Base-by-base conservation (phyloP, 2,888 invertebrate species). In the Siphlonurus alternatus region DNA sequence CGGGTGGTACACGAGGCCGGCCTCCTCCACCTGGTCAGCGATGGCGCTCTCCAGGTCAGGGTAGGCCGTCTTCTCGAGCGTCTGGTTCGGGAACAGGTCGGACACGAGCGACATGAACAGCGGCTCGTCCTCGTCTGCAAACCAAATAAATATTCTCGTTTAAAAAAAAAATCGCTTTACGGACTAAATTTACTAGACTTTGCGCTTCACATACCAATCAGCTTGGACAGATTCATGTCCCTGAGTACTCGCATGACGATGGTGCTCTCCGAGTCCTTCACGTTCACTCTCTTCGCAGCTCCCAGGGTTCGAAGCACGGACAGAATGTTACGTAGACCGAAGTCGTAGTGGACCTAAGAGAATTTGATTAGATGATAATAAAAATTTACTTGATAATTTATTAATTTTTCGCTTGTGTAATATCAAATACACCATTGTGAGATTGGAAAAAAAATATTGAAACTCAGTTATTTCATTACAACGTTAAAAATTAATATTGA, bases 211-310 rank as follows among this genome's bases (percentile, higher is more conserved):
- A 66, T 70, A 77, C 80, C 80, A 69, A 95, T 96, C 62, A 97
- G 78, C 76, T 97, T 97, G 2, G 96, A 96, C 20, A 97, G 80
- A 79, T 97, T 97, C 97, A 97, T 97, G 74, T 97, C 96, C 69
- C 96, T 80, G 53, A 97, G 78, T 15, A 96, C 95, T 71, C 95
- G 80, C 96, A 97, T 97, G 18, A 97, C 96, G 69, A 94, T 96
- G 18, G 93, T 94, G 72, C 93, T 90, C 77, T 97, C 97, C 56
- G 89, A 86, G 76, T 97, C 96, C 76, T 91, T 90, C 7, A 85
- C 87, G 76, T 95, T 95, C 7, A 88, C 85, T 66, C 96, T 81
- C 75, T 97, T 97, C 0, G 93, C 85, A 0, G 95, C 92, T 5
- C 97, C 97, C 19, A 97, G 79, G 5, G 93, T 94, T 69, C 97